These are phyloP conservation scores for Neotragus moschatus DNA, from an alignment of 2,113 vertebrate genomes.

Conservation along the genomic window DNA sequence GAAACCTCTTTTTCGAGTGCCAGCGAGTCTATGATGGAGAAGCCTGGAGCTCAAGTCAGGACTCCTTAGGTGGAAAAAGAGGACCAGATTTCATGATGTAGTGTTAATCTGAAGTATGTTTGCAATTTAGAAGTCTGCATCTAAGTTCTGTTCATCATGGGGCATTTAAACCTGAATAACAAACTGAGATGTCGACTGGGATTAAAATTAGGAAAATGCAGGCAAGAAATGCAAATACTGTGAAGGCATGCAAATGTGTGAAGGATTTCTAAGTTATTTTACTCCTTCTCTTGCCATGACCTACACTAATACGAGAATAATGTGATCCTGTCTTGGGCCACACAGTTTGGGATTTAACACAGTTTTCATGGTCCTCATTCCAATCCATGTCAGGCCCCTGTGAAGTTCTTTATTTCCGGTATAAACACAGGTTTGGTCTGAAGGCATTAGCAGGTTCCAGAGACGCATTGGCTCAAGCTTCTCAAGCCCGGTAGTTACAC, in stretches of 20 bases:
- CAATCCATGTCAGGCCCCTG: background rate
- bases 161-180: constrained; percentile 22
- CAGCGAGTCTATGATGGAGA: background rate
- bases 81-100: background rate
- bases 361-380: constrained; percentile 39
- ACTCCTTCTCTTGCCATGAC: background rate
- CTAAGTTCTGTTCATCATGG: constrained; percentile 2
- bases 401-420: constrained; percentile 11
- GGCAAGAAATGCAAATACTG: background rate
- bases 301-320: constrained; percentile 44
- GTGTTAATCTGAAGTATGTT: constrained; percentile 48
- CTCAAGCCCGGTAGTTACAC: background rate
- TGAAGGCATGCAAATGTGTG: background rate
- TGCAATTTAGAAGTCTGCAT: constrained; percentile 45
- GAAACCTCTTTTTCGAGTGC: background rate
- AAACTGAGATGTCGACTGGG: background rate
- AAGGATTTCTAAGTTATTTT: background rate
- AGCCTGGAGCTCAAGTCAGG: background rate
- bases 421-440: background rate
- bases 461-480: background rate
- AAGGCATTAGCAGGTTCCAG: constrained; percentile 37
- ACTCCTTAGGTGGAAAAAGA: background rate
- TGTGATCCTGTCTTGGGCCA: background rate
- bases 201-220: constrained; percentile 26
- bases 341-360: background rate